Conservation (phyloP, 2,888 invertebrate genomes). For the Clepsis dumicolana region DNA sequence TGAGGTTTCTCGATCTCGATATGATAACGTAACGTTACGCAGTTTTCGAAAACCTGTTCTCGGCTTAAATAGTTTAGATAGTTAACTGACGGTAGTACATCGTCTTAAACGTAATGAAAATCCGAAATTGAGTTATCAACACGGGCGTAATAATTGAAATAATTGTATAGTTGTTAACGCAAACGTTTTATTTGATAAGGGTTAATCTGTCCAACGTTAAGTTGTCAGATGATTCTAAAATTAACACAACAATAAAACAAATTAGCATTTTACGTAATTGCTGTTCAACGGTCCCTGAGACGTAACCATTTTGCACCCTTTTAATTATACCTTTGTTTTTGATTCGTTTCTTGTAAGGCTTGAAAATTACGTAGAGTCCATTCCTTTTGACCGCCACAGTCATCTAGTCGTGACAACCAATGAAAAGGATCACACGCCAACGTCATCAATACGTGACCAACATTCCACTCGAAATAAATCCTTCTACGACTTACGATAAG, state of each 20-base stretch:
- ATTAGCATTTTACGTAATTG: slow-evolving; percentile 56
- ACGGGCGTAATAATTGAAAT: neutral
- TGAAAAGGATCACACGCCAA: too few relatives aligned
- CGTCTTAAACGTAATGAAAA: too few relatives aligned
- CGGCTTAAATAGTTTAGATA: too few relatives aligned
- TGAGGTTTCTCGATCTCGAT: too few relatives aligned
- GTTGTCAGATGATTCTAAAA: slow-evolving; percentile 44
- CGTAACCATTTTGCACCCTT: slow-evolving; percentile 60
- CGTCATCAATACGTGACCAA: too few relatives aligned
- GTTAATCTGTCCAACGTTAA: slow-evolving; percentile 18
- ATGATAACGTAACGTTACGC: too few relatives aligned
- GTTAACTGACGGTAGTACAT: too few relatives aligned
- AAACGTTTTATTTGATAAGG: slow-evolving; percentile 17
- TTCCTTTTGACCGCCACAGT: too few relatives aligned
- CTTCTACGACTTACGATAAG: too few relatives aligned
- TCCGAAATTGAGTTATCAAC: neutral
- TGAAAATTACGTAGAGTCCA: neutral
- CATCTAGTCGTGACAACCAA: too few relatives aligned
- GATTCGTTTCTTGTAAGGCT: slow-evolving; percentile 23
- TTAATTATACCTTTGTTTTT: slow-evolving; percentile 60
- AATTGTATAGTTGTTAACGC: neutral
- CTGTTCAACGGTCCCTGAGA: slow-evolving; percentile 52
- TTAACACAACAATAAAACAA: slow-evolving; percentile 57
- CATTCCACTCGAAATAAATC: too few relatives aligned
- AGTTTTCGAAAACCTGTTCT: too few relatives aligned